These are phyloP conservation scores for Pseudomyrmex dendroicus DNA, from an alignment of 1,140 invertebrate genomes.

Conservation along the genomic window DNA sequence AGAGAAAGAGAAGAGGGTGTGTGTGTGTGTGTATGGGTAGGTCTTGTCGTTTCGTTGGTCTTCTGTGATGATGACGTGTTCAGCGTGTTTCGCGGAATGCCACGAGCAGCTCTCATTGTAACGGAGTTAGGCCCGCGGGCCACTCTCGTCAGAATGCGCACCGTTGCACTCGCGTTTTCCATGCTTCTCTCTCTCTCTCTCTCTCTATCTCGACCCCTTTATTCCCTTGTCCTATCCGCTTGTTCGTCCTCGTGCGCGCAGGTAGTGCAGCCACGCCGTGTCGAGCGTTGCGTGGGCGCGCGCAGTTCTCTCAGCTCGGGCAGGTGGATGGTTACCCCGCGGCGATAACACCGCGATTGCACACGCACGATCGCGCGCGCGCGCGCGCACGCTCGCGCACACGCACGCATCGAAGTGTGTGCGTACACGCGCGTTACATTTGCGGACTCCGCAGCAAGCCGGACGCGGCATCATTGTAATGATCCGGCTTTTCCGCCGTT, in stretches of 20 bases:
- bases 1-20: constrained; percentile 3
- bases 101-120: constrained; percentile 78
- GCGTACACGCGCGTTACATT: constrained; percentile 21
- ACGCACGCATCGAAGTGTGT: neutral
- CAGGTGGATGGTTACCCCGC: constrained; percentile 77
- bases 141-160: constrained; percentile 70
- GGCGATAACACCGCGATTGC: constrained; percentile 74
- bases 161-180: constrained; percentile 56
- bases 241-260: constrained; percentile 23
- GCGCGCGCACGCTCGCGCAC: neutral
- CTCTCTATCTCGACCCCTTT: neutral
- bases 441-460: neutral
- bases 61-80: constrained; percentile 71
- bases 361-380: constrained; percentile 57
- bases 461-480: constrained; percentile 62
- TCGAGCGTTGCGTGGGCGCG: constrained; percentile 65
- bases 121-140: constrained; percentile 75
- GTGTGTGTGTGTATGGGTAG: constrained; percentile 49
- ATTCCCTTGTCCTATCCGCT: constrained; percentile 27
- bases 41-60: constrained; percentile 66
- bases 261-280: constrained; percentile 35
- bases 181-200: constrained; percentile 19
- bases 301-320: constrained; percentile 67
- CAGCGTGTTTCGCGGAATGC: constrained; percentile 76
- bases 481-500: constrained; percentile 69